phyloP scores from a whole-genome alignment of 2,888 invertebrate genomes.

The Beris morrisii region DNA sequence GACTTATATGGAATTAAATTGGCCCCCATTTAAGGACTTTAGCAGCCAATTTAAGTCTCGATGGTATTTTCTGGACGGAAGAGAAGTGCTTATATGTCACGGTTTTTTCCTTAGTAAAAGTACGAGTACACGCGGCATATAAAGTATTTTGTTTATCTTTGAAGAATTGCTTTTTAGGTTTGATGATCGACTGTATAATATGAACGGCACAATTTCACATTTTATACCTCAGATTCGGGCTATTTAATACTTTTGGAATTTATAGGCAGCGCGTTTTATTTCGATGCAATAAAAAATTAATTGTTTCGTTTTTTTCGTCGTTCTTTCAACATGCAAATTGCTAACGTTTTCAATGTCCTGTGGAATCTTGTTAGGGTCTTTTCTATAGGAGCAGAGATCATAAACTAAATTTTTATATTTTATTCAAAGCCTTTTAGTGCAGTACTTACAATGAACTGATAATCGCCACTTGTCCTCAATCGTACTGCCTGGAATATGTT shows the following conservation, averaged over 20 bases:
- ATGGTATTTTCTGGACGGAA: not conserved
- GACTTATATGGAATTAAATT: slow-evolving; percentile 15
- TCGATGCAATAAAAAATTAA: slow-evolving; percentile 12
- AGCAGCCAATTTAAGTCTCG: slow-evolving; percentile 24
- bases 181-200: slow-evolving; percentile 17
- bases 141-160: slow-evolving; percentile 8
- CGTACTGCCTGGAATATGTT: slow-evolving; percentile 77
- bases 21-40: slow-evolving; percentile 16
- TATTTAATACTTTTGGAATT: not conserved
- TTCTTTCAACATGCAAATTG: slow-evolving; percentile 14
- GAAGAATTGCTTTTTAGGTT: slow-evolving; percentile 1
- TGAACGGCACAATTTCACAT: slow-evolving; percentile 1
- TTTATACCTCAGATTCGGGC: slow-evolving; percentile 9
- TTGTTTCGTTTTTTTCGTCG: slow-evolving; percentile 10
- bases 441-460: slow-evolving; percentile 83
- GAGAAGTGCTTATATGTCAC: slow-evolving; percentile 1
- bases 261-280: not conserved
- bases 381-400: too few species aligned
- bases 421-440: not conserved
- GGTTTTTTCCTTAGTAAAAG: not conserved
- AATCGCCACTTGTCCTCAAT: slow-evolving; percentile 86
- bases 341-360: too few species aligned
- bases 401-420: too few species aligned
- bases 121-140: not conserved
- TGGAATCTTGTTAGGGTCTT: too few species aligned